Conservation (phyloP, 2,888 invertebrate genomes). For the Cheilosia vulpina region DNA sequence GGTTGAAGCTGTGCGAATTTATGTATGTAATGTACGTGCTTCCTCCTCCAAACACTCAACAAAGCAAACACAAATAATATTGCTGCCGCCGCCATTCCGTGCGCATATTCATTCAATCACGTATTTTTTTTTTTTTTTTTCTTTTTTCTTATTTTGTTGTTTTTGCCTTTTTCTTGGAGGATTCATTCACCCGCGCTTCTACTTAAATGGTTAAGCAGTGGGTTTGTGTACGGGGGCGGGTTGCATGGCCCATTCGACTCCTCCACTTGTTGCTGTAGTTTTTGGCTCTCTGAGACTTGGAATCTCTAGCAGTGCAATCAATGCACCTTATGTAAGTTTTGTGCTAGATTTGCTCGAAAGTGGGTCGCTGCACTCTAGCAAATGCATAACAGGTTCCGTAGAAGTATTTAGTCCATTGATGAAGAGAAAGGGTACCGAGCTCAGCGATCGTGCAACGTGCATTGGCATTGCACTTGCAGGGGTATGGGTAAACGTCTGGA, state of each 20-base stretch:
- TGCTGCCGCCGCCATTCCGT: conserved; percentile 1
- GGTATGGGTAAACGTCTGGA: neutral
- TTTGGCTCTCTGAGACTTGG: neutral
- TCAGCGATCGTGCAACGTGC: neutral
- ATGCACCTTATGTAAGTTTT: conserved; percentile 11
- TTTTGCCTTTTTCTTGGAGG: conserved; percentile 33
- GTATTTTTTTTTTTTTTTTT: conserved; percentile 1
- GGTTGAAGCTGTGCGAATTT: conserved; percentile 26
- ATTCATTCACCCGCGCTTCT: conserved; percentile 66
- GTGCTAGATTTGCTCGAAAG: conserved; percentile 18
- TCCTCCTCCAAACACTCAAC: conserved; percentile 39
- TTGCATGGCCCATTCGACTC: conserved; percentile 3
- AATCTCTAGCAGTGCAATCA: neutral
- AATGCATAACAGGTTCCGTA: conserved; percentile 5
- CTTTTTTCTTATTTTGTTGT: neutral
- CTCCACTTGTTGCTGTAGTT: conserved; percentile 53
- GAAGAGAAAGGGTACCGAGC: neutral
- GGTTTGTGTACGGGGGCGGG: neutral
- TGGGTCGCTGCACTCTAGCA: conserved; percentile 11
- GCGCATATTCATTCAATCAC: conserved; percentile 35
- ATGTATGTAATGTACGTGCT: conserved; percentile 19
- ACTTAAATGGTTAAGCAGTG: neutral
- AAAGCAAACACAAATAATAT: conserved; percentile 33
- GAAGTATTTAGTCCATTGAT: neutral
- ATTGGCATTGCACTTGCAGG: conserved; percentile 14